These are phyloP conservation scores for Rotaria sp. DNA, from an alignment of 2,888 invertebrate genomes.

Conservation along the genomic window DNA sequence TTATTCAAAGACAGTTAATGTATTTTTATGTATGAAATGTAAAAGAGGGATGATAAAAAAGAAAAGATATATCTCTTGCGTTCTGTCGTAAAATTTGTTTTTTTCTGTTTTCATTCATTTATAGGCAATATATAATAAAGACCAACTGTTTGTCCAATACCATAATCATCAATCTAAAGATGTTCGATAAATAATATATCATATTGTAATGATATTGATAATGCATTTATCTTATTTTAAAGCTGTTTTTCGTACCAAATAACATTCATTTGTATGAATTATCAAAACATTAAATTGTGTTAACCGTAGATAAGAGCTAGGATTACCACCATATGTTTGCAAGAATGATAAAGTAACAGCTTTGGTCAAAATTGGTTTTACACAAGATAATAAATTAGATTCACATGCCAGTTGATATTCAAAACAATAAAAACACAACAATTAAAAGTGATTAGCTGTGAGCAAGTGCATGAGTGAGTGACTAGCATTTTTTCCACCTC, in stretches of 20 bases:
- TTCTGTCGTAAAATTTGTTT: too few species aligned
- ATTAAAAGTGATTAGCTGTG: too few species aligned
- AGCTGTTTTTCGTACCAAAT: neutral
- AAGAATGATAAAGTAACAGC: neutral
- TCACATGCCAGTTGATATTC: neutral
- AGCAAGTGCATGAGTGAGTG: too few species aligned
- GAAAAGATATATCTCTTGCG: too few species aligned
- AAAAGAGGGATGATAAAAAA: too few species aligned
- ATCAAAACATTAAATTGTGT: neutral
- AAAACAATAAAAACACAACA: constrained; percentile 14
- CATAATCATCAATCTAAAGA: neutral
- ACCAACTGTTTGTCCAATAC: neutral
- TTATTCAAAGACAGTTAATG: too few species aligned
- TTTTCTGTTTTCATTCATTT: too few species aligned
- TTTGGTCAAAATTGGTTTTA: neutral
- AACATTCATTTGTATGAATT: neutral
- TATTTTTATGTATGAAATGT: too few species aligned
- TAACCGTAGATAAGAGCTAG: neutral
- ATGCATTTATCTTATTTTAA: neutral
- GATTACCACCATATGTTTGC: neutral
- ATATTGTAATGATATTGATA: neutral
- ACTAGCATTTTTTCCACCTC: too few species aligned
- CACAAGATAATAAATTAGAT: neutral
- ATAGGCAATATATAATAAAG: neutral
- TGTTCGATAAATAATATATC: neutral